A percentile compares a stretch with the other conserved stretches of the same genome.
Conservation (phyloP, 37 sponge, comb jelly and placozoan genomes). For the Hexactinellida sp. region DNA sequence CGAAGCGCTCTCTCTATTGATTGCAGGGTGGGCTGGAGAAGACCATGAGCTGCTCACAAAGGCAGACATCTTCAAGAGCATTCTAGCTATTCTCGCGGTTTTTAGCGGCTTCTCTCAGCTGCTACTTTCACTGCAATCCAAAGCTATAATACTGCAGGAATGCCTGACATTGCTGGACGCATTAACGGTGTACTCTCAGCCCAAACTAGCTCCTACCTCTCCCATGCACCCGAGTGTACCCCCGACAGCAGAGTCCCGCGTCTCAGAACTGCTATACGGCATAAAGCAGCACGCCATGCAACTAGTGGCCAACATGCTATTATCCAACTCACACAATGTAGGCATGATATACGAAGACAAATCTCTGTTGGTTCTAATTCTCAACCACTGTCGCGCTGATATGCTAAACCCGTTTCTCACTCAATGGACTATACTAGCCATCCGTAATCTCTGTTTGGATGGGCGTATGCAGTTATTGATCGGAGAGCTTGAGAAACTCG, state of each 20-base stretch:
- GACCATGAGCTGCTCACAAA: neutral
- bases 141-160: neutral
- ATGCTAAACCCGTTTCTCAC: neutral
- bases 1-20: neutral
- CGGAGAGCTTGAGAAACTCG: neutral
- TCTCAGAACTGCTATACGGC: neutral
- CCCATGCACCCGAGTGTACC: neutral
- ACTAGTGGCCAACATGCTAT: neutral
- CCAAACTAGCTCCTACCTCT: neutral
- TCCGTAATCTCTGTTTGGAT: constrained; percentile 11
- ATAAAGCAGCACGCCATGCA: neutral
- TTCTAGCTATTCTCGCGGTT: constrained; percentile 3
- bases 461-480: neutral
- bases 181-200: neutral
- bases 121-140: neutral
- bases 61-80: neutral
- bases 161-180: neutral
- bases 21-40: neutral
- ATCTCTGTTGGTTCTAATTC: neutral
- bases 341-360: neutral
- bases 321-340: neutral
- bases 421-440: neutral
- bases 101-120: neutral
- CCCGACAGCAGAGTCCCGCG: neutral
- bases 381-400: neutral